Conservation (phyloP, 2,888 invertebrate species). For the Abrostola tripartita region DNA sequence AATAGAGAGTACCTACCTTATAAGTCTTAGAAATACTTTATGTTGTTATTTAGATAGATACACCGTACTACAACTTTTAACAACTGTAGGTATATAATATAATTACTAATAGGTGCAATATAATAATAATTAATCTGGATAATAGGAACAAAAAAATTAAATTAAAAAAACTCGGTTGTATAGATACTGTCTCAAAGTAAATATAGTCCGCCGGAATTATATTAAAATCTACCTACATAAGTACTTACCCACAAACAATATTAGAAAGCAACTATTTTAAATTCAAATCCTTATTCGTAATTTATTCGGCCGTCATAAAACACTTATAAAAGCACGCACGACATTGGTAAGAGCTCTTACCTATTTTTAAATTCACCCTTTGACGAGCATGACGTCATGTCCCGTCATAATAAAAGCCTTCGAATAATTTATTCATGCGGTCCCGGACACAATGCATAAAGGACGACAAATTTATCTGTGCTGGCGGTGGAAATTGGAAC, state of each 20-base stretch:
- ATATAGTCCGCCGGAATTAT: no score
- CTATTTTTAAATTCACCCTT: constrained; percentile 46
- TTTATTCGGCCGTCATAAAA: constrained; percentile 18
- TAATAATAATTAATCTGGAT: no score
- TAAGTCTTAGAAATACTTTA: no score
- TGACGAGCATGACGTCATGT: constrained; percentile 40
- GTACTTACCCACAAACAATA: neutral
- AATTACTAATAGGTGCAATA: no score
- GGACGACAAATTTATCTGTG: neutral
- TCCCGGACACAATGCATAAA: constrained; percentile 23
- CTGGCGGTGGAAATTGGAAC: neutral
- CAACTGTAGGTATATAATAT: no score
- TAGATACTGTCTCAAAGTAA: no score
- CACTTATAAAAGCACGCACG: constrained; percentile 29
- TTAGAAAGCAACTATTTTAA: neutral
- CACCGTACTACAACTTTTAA: no score
- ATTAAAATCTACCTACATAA: neutral
- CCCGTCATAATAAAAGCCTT: constrained; percentile 34
- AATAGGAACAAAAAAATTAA: no score
- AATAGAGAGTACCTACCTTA: no score
- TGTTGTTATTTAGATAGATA: no score
- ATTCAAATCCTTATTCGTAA: neutral
- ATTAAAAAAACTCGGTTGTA: no score
- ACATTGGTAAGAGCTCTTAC: constrained; percentile 25
- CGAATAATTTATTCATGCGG: constrained; percentile 35